Conservation (phyloP, 2,797 vertebrate species). For the Sardinella longiceps region DNA sequence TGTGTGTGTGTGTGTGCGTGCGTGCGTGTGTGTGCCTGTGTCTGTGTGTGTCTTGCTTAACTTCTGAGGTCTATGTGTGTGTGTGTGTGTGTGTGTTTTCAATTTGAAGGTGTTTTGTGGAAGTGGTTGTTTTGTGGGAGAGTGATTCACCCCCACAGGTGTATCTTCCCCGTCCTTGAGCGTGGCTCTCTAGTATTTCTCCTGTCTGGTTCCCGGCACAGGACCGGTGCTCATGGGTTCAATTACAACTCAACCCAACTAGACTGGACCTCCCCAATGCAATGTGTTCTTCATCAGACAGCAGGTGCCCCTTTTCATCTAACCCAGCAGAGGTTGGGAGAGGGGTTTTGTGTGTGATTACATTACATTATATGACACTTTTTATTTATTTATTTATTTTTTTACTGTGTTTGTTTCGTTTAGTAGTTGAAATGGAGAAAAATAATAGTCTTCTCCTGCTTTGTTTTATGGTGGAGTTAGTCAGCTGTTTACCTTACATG, state of each 20-base stretch:
- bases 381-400: background rate
- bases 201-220: background rate
- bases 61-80: conserved; percentile 6
- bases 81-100: conserved; percentile 7
- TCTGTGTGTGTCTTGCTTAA: background rate
- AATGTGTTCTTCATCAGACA: conserved; percentile 28
- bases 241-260: background rate
- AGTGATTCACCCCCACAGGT: conserved; percentile 54
- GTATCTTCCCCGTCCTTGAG: background rate
- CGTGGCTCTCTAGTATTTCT: background rate
- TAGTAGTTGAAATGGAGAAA: background rate
- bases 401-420: background rate
- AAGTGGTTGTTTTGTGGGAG: background rate
- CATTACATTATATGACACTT: background rate
- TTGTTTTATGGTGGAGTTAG: background rate
- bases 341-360: background rate
- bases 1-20: conserved; percentile 3
- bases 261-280: background rate
- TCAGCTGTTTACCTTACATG: background rate
- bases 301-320: conserved; percentile 58
- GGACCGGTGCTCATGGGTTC: background rate
- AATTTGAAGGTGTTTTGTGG: background rate
- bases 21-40: conserved; percentile 27
- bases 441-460: background rate
- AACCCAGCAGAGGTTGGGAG: background rate